Evolutionary conservation across 2,888 invertebrate genomes (phyloP).

Genomic region (Platycheirus albimanus): DNA sequence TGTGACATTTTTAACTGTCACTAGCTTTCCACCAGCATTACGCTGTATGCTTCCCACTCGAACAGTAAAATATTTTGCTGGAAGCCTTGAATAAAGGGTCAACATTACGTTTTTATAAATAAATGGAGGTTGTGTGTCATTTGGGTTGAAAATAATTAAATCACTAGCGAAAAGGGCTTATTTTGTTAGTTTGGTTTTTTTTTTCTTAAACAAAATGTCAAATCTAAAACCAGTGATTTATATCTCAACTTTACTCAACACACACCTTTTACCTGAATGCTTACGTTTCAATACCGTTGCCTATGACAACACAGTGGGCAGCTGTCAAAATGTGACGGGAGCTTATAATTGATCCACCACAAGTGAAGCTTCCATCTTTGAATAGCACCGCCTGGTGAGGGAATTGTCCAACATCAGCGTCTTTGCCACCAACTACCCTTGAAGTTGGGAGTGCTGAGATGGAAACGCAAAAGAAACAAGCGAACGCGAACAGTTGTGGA

Average conservation of each 20-base stretch:
- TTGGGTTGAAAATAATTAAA: too few species aligned
- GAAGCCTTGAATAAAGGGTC: conserved; percentile 69
- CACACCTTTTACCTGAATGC: not conserved
- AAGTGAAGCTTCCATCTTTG: conserved; percentile 76
- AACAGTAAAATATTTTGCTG: conserved; percentile 63
- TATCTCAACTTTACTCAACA: not conserved
- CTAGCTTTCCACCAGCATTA: conserved; percentile 78
- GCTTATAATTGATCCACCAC: conserved; percentile 77
- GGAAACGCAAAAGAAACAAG: not conserved
- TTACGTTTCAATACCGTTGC: conserved; percentile 53
- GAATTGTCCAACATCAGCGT: conserved; percentile 78
- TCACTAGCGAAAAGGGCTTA: too few species aligned
- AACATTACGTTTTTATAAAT: not conserved
- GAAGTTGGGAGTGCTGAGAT: not conserved
- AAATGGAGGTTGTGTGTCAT: too few species aligned
- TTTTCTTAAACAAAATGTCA: not conserved
- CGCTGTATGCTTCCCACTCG: conserved; percentile 80
- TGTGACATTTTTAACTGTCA: conserved; percentile 74
- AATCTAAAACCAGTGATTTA: not conserved
- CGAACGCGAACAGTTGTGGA: not conserved
- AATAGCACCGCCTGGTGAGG: conserved; percentile 81
- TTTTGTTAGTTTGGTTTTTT: too few species aligned
- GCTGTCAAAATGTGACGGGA: conserved; percentile 76
- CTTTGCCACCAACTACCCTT: conserved; percentile 75
- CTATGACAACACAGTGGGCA: conserved; percentile 77